phyloP scores from a whole-genome alignment of 2,797 vertebrate genomes.

The Nannoperca australis region DNA sequence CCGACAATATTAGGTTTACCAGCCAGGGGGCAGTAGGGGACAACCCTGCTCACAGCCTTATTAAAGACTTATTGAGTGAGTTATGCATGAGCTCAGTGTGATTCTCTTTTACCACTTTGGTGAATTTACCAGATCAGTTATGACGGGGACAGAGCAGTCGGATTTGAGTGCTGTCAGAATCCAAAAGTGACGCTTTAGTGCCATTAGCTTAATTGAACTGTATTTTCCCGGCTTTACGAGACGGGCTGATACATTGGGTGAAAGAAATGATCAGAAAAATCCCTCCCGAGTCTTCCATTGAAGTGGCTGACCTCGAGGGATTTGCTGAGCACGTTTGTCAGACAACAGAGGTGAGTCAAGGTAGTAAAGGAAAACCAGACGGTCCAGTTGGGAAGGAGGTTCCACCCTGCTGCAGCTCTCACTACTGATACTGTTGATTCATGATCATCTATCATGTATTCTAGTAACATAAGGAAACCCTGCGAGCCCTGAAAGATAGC shows the following conservation, averaged over 20 bases:
- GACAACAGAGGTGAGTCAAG: constrained; percentile 49
- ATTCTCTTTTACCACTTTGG: constrained; percentile 15
- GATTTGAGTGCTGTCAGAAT: background rate
- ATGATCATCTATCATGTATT: background rate
- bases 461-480: constrained; percentile 11
- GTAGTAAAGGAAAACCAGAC: constrained; percentile 63
- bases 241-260: background rate
- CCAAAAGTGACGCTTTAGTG: constrained; percentile 24
- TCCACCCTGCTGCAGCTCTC: constrained; percentile 51
- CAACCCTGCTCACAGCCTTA: constrained; percentile 32
- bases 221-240: background rate
- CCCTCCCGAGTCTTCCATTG: background rate
- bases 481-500: constrained; percentile 16
- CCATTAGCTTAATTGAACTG: constrained; percentile 28
- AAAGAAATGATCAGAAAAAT: background rate
- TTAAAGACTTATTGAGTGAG: background rate
- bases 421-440: constrained; percentile 7
- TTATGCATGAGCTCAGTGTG: background rate
- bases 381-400: constrained; percentile 62
- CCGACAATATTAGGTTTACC: constrained; percentile 10
- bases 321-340: constrained; percentile 42
- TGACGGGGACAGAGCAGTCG: background rate
- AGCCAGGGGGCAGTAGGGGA: constrained; percentile 74
- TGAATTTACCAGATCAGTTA: background rate
- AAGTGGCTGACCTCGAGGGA: constrained; percentile 49